Evolutionary conservation across 1,140 invertebrate genomes (phyloP).

Genomic region (Bactericera cockerelli): DNA sequence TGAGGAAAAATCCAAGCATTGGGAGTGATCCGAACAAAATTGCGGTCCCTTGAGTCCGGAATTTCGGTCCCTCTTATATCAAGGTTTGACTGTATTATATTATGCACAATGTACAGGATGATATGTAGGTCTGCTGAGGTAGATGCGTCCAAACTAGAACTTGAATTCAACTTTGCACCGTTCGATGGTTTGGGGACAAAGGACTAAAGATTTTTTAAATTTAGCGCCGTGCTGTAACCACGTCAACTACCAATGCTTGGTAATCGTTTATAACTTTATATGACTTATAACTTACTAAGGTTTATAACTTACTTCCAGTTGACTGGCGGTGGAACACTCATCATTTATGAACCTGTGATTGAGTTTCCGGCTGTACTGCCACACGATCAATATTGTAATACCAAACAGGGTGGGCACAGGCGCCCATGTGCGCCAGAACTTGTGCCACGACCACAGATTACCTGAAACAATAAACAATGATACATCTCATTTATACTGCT

Average conservation of each 20-base stretch:
- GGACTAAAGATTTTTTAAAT: no score
- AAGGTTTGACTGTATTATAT: no score
- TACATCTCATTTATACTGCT: no score
- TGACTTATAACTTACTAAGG: not conserved
- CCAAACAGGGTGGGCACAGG: slow-evolving; percentile 22
- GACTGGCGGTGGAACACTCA: slow-evolving; percentile 7
- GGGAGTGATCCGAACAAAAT: no score
- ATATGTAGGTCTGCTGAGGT: no score
- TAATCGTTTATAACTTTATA: not conserved
- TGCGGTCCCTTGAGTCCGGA: no score
- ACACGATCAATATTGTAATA: slow-evolving; percentile 20
- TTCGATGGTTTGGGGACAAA: not conserved
- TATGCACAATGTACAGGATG: no score
- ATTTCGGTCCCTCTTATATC: no score
- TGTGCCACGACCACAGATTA: slow-evolving; percentile 16
- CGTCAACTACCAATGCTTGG: not conserved
- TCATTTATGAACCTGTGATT: slow-evolving; percentile 13
- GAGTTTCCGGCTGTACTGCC: slow-evolving; percentile 21
- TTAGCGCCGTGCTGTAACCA: no score
- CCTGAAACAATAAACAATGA: not conserved
- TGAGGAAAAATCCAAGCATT: no score
- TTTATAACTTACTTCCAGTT: slow-evolving; percentile 18
- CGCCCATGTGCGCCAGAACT: slow-evolving; percentile 20
- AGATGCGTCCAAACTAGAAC: no score
- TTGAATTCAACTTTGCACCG: not conserved